Evolutionary conservation across 1,140 invertebrate genomes (phyloP).

Genomic region (Triops longicaudatus): DNA sequence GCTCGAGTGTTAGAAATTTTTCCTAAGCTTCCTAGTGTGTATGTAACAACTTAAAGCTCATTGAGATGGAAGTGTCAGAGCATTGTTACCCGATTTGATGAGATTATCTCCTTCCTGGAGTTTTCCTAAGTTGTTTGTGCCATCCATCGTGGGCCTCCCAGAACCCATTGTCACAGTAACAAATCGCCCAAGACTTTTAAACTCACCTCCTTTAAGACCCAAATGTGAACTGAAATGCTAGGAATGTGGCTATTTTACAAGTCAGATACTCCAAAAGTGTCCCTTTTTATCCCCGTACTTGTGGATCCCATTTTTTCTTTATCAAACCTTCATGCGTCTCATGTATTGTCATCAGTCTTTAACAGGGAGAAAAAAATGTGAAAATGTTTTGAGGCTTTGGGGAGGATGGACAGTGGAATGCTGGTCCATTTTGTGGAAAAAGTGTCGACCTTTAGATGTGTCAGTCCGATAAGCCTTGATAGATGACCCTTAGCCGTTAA

Average conservation of each 20-base stretch:
- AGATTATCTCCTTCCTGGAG: background rate
- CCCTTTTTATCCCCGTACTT: background rate
- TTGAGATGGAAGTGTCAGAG: background rate
- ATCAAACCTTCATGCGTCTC: too few relatives aligned
- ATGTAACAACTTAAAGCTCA: background rate
- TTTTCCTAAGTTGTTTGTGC: background rate
- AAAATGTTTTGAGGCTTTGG: too few relatives aligned
- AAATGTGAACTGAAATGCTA: background rate
- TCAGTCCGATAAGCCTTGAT: too few relatives aligned
- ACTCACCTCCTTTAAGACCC: background rate
- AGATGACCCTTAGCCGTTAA: too few relatives aligned
- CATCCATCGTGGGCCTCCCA: background rate
- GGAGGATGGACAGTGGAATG: too few relatives aligned
- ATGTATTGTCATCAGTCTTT: too few relatives aligned
- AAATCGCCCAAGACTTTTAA: background rate
- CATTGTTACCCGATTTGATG: background rate
- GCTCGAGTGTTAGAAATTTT: background rate
- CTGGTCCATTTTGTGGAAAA: too few relatives aligned
- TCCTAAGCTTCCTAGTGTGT: background rate
- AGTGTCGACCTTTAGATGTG: too few relatives aligned
- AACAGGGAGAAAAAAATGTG: too few relatives aligned
- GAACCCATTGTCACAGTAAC: background rate
- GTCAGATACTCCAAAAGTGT: constrained; percentile 2
- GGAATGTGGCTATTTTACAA: background rate
- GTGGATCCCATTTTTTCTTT: too few relatives aligned